Evolutionary conservation across 2,113 vertebrate genomes (phyloP), one percentile per base, ranked within the genome.

Genomic region (Salvelinus alpinus): DNA sequence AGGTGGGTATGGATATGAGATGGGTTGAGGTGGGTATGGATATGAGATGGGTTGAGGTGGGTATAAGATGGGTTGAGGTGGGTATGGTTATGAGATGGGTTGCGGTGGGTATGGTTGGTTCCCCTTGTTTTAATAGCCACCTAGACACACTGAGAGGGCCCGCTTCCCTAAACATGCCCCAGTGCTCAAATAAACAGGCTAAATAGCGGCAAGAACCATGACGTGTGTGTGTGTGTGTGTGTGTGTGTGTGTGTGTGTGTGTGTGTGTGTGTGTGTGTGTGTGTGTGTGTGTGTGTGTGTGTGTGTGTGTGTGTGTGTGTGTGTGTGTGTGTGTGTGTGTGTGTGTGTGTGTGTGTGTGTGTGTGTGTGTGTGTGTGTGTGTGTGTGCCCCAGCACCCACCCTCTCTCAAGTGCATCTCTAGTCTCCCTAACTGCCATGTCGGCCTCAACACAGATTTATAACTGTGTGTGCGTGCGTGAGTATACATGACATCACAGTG

Each of bases 91-190:
- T 34, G 5, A 34, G 4, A 34, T 34, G 31, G 31, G 31, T 34
- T 34, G 31, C 6, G 31, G 0, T 34, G 31, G 31, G 4, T 34
- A 34, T 82, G 83, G 59, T 80, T 29, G 85, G 88, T 89, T 90
- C 88, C 88, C 88, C 87, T 91, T 93, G 85, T 84, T 94, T 92
- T 92, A 89, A 93, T 92, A 91, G 94, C 91, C 88, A 88, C 82
- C 89, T 90, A 82, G 70, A 90, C 12, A 66, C 86, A 85, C 81
- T 69, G 75, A 86, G 85, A 74, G 84, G 78, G 75, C 81, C 85
- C 11, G 86, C 64, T 69, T 84, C 83, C 83, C 74, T 71, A 80
- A 54, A 89, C 75, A 85, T 84, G 71, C 78, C 47, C 90, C 78
- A 82, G 80, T 77, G 87, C 87, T 85, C 88, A 92, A 91, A 93